A percentile compares a stretch with the other conserved stretches of the same genome.
Conservation (phyloP, 2,888 invertebrate genomes). For the Nesidiocoris tenuis region DNA sequence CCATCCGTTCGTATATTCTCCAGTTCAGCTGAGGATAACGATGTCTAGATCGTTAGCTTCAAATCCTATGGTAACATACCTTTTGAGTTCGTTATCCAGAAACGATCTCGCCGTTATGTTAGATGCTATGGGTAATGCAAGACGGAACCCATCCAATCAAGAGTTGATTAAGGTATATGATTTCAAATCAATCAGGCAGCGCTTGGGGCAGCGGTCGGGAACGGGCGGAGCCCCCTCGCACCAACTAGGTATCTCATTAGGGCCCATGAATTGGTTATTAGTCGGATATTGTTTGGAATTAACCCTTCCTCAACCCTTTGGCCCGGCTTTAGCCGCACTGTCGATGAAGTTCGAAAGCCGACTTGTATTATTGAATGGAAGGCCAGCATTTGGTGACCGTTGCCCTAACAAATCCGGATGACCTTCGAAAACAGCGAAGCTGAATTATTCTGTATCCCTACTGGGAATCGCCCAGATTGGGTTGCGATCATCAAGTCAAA, state of each 20-base stretch:
- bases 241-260: constrained; percentile 35
- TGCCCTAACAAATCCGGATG: neutral
- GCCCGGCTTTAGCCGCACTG: neutral
- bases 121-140: neutral
- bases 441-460: too few relatives aligned
- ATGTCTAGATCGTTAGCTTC: too few relatives aligned
- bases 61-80: too few relatives aligned
- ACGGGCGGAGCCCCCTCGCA: too few relatives aligned
- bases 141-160: neutral
- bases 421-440: too few relatives aligned
- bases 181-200: neutral
- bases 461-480: too few relatives aligned
- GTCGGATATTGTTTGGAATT: constrained; percentile 33
- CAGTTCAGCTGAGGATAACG: too few relatives aligned
- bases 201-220: neutral
- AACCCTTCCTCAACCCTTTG: constrained; percentile 18
- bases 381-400: neutral
- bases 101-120: too few relatives aligned
- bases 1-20: too few relatives aligned
- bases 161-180: neutral
- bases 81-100: too few relatives aligned
- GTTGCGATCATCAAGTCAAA: too few relatives aligned
- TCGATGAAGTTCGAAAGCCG: constrained; percentile 6
- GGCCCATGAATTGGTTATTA: constrained; percentile 37
- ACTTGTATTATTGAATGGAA: constrained; percentile 9